These are phyloP conservation scores for Aethina tumida DNA, from an alignment of 1,140 invertebrate species.

Conservation along the genomic window DNA sequence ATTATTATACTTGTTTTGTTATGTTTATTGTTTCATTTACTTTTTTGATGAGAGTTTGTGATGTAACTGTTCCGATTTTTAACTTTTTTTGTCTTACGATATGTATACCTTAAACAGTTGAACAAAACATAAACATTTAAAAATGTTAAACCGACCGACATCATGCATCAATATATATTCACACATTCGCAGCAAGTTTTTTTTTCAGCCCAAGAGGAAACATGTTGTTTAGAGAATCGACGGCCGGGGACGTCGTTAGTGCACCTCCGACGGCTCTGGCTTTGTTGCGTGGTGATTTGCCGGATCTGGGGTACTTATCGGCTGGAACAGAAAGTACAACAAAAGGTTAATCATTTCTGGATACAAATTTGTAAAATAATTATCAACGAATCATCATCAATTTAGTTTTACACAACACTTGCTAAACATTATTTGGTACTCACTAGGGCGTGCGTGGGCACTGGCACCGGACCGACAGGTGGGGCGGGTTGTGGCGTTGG, in stretches of 20 bases:
- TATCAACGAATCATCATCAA: neutral
- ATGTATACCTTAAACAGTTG: conserved; percentile 32
- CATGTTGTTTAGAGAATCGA: conserved; percentile 6
- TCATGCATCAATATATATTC: conserved; percentile 16
- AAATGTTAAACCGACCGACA: conserved; percentile 12
- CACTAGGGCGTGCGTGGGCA: conserved; percentile 34
- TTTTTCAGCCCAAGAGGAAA: conserved; percentile 13
- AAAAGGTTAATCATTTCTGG: neutral
- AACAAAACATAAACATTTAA: conserved; percentile 25
- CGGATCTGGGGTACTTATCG: conserved; percentile 52
- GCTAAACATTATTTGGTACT: conserved; percentile 22
- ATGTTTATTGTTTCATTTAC: too few relatives aligned
- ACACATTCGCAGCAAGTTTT: conserved; percentile 15
- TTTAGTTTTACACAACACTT: neutral
- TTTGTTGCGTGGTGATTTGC: conserved; percentile 53
- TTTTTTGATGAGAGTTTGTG: conserved; percentile 23
- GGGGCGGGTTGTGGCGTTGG: conserved; percentile 36
- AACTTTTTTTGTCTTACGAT: conserved; percentile 27
- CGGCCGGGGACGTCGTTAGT: conserved; percentile 33
- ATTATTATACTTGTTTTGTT: too few relatives aligned
- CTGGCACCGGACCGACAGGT: conserved; percentile 33
- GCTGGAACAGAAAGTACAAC: conserved; percentile 35
- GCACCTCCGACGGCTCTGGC: conserved; percentile 46
- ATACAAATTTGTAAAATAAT: neutral
- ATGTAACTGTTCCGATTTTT: conserved; percentile 23